These are phyloP conservation scores for Chloroceryle aenea DNA, from an alignment of 2,113 vertebrate genomes.

Conservation along the genomic window DNA sequence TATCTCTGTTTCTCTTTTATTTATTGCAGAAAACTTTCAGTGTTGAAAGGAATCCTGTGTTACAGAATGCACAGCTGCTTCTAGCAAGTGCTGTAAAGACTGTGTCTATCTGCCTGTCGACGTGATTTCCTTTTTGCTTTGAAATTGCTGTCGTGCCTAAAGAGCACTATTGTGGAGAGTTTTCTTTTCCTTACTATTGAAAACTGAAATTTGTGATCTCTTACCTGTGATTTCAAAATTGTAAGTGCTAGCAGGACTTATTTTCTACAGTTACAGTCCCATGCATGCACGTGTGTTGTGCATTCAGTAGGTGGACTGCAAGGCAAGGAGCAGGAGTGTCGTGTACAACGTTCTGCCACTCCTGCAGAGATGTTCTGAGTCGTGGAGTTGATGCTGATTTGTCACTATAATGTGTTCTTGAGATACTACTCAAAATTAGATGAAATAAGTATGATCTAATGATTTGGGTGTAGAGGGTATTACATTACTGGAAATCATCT, in stretches of 20 bases:
- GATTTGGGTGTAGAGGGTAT: neutral
- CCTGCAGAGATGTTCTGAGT: neutral
- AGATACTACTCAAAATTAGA: neutral
- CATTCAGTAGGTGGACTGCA: neutral
- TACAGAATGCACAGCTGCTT: neutral
- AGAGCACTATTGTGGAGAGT: neutral
- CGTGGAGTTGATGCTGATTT: neutral
- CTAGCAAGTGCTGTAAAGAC: neutral
- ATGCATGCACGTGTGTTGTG: rapidly evolving
- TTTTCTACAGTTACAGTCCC: neutral
- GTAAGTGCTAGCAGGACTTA: neutral
- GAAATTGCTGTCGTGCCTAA: neutral
- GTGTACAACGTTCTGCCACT: neutral
- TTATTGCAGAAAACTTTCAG: neutral
- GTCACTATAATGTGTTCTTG: neutral
- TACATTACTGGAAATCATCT: neutral
- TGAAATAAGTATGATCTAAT: neutral
- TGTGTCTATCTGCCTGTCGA: neutral
- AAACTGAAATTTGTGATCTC: neutral
- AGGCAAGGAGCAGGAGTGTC: neutral
- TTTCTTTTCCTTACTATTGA: neutral
- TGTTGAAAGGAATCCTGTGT: neutral
- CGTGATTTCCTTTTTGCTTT: neutral
- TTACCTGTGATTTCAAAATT: neutral
- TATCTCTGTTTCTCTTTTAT: neutral